Evolutionary conservation across 1,140 invertebrate species (phyloP), one percentile per base, ranked within the genome.

Genomic region (Lithobius niger): DNA sequence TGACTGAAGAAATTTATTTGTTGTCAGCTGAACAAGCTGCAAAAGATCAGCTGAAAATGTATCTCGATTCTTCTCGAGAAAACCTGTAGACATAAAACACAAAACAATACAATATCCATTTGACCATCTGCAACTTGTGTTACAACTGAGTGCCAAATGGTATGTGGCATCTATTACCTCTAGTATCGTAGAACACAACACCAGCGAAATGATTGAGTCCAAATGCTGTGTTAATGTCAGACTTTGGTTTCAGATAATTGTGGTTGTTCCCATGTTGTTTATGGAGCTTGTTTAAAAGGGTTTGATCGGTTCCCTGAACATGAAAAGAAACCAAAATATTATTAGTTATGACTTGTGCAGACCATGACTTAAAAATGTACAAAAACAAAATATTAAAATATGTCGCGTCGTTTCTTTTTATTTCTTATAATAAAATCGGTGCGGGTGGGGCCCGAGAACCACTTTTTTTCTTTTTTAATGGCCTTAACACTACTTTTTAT

Each of bases 201-300:
- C 95, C 96, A 59, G 95, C 96, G 72, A 97, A 99, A 70, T 99
- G 96, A 69, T 95, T 95, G 19, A 97, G 72, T 3, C 93, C 93
- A 71, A 99, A 99, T 44, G 87, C 90, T 2, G 88, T 89, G 65
- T 94, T 96, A 36, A 97, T 88, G 67, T 96, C 90, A 19, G 92
- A 95, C 73, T 97, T 97, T 43, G 95, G 93, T 73, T 97, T 96
- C 54, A 98, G 73, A 69, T 97, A 98, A 71, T 96, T 93, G 65
- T 83, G 81, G 69, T 97, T 93, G 27, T 74, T 76, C 10, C 86
- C 84, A 65, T 97, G 95, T 18, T 89, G 90, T 67, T 96, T 93
- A 69, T 98, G 92, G 31, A 99, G 74, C 72, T 99, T 99, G 1
- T 92, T 87, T 64, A 99, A 74, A 83, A 99, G 86, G 0, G 94